Evolutionary conservation across 2,113 vertebrate genomes (phyloP), one percentile per base, ranked within the genome.

Genomic region (Phalacrocorax carbo): DNA sequence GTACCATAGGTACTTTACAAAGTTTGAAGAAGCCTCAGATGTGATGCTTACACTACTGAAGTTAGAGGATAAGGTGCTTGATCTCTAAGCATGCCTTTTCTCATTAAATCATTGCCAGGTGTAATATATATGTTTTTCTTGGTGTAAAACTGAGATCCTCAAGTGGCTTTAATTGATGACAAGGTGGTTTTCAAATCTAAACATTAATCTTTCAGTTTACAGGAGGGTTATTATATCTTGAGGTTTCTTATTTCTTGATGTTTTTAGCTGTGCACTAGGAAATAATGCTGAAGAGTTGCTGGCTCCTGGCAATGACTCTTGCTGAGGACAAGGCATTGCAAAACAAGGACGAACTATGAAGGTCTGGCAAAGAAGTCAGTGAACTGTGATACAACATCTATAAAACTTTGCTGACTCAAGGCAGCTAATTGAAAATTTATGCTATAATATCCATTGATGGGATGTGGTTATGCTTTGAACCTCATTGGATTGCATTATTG

Each of bases 381-480:
- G 73, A 94, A 44, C 44, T 86, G 32, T 82, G 84, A 38, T 87
- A 58, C 30, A 73, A 65, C 61, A 55, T 94, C 51, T 71, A 15
- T 79, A 82, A 87, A 94, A 84, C 65, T 90, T 61, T 95, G 95
- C 93, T 97, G 95, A 92, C 93, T 97, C 78, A 93, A 58, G 89
- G 49, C 62, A 66, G 62, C 86, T 94, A 92, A 94, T 70, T 93
- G 88, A 82, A 94, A 88, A 92, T 92, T 34, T 83, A 81, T 93
- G 69, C 76, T 57, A 0, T 68, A 64, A 64, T 81, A 68, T 40
- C 68, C 48, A 6, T 44, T 2, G 11, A 44, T 36, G 46, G 82
- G 80, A 94, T 76, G 94, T 88, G 90, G 86, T 92, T 96, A 19
- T 89, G 84, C 86, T 82, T 86, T 81, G 86, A 78, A 86, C 52